phyloP scores from a whole-genome alignment of 2,113 vertebrate genomes.

The Struthidea cinerea region DNA sequence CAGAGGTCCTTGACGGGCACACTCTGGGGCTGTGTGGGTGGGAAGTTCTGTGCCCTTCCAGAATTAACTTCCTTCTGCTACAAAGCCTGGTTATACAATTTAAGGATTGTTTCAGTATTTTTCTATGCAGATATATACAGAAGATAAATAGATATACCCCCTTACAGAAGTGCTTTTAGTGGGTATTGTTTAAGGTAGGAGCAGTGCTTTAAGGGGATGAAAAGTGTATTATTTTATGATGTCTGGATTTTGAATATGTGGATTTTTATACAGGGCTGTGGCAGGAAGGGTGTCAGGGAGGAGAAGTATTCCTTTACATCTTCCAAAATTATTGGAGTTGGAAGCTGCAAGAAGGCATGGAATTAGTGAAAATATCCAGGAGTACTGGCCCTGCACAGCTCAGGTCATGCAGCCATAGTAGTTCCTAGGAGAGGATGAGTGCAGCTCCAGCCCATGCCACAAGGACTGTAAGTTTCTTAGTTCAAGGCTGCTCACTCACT shows the following conservation, averaged over 20 bases:
- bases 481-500: background rate
- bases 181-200: background rate
- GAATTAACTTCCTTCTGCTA: slow-evolving; percentile 40
- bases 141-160: slow-evolving; percentile 48
- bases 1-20: slow-evolving; percentile 62
- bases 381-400: background rate
- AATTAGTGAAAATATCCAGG: background rate
- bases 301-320: background rate
- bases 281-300: background rate
- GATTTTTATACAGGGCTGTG: background rate
- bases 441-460: background rate
- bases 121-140: slow-evolving; percentile 47
- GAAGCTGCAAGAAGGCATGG: background rate
- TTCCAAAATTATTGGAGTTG: background rate
- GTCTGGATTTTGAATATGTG: background rate
- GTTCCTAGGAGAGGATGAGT: background rate
- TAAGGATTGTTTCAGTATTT: slow-evolving; percentile 62
- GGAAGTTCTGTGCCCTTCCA: slow-evolving; percentile 67
- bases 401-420: background rate
- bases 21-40: slow-evolving; percentile 72
- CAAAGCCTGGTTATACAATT: slow-evolving; percentile 50
- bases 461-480: background rate
- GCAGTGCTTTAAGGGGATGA: background rate
- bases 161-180: slow-evolving; percentile 31
- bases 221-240: background rate